Percentiles rank a stretch among this genome's conserved stretches.
phyloP scores from a whole-genome alignment of 1,140 invertebrate species.

The Lepidurus couesii region DNA sequence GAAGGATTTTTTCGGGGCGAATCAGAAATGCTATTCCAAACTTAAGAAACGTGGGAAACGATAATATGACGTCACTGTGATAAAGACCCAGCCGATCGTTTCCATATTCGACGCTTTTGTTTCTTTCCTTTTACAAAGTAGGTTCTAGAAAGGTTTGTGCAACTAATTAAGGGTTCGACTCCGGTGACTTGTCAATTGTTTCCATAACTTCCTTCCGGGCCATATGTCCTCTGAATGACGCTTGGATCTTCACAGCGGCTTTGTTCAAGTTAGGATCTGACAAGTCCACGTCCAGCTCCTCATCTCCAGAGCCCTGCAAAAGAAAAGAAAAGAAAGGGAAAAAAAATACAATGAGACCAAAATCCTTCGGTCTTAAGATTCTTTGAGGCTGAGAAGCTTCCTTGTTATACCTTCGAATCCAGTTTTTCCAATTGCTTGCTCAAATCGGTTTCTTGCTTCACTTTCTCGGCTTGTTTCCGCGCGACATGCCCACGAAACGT shows the following conservation, averaged over 20 bases:
- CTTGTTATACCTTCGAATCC: conserved; percentile 57
- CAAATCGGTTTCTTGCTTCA: conserved; percentile 46
- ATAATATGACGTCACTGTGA: not conserved
- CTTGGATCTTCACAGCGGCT: conserved; percentile 87
- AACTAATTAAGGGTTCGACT: not conserved
- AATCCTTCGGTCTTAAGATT: not conserved
- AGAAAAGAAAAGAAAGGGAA: not conserved
- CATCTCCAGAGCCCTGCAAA: conserved; percentile 47
- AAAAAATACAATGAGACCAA: not conserved
- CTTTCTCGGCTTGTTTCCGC: conserved; percentile 55
- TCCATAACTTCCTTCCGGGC: conserved; percentile 56
- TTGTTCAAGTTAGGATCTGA: conserved; percentile 78
- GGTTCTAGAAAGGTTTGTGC: not conserved
- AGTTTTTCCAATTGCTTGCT: conserved; percentile 49
- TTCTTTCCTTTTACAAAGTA: not conserved
- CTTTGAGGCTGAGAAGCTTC: conserved; percentile 40
- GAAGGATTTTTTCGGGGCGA: too few relatives aligned
- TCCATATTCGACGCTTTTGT: not conserved
- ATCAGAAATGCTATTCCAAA: not conserved
- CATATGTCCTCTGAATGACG: conserved; percentile 85
- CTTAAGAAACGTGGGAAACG: not conserved
- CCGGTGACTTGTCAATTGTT: not conserved
- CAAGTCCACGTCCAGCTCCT: conserved; percentile 68
- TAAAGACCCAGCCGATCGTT: not conserved
- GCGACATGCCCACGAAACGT: conserved; percentile 57